phyloP scores from a whole-genome alignment of 2,888 invertebrate genomes.

The Nomada goodeniana region DNA sequence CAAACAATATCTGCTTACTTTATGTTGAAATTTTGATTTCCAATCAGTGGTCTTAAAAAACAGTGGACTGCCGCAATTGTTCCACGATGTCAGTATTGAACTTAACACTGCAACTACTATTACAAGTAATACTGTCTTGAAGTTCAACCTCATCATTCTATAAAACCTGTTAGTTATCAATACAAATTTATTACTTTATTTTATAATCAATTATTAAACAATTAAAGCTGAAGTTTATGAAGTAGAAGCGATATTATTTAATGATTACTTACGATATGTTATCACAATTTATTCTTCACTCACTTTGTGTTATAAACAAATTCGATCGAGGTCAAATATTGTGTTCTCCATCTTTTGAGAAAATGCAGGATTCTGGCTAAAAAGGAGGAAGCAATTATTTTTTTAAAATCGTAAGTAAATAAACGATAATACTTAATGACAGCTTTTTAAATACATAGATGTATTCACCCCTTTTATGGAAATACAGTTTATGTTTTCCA shows the following conservation, averaged over 20 bases:
- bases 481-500: conserved; percentile 15
- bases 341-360: conserved; percentile 12
- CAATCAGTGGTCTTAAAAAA: conserved; percentile 79
- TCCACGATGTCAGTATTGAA: conserved; percentile 90
- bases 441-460: conserved; percentile 25
- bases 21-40: conserved; percentile 80
- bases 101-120: conserved; percentile 86
- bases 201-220: neutral
- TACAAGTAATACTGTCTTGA: conserved; percentile 89
- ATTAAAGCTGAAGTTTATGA: conserved; percentile 2
- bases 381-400: neutral
- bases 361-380: neutral
- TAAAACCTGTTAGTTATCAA: conserved; percentile 79
- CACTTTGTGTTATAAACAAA: conserved; percentile 9
- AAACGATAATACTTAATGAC: neutral
- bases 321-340: conserved; percentile 1
- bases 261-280: conserved; percentile 29
- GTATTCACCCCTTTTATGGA: conserved; percentile 22
- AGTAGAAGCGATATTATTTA: neutral
- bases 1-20: conserved; percentile 66
- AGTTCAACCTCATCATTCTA: conserved; percentile 92
- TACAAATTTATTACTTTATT: neutral
- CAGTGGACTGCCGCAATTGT: conserved; percentile 89
- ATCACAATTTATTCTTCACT: conserved; percentile 22
- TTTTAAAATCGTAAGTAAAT: neutral